A percentile compares a stretch with the other conserved stretches of the same genome.
Evolutionary conservation across 2,888 invertebrate species (phyloP).

Genomic region (Cyclophora albipunctata): DNA sequence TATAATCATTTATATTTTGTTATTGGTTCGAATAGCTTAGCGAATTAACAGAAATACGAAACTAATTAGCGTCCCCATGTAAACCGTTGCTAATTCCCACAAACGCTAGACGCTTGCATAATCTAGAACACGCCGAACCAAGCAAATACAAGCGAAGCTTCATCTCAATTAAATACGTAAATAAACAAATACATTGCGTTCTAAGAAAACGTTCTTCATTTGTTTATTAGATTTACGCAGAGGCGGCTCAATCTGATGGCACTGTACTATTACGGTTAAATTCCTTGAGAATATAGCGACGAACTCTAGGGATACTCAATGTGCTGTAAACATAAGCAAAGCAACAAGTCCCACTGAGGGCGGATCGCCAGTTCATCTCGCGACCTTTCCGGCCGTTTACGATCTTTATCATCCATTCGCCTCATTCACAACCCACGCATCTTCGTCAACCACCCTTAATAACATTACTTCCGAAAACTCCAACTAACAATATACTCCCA

Average conservation of each 20-base stretch:
- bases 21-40: too few relatives aligned
- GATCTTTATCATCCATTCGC: slow-evolving; percentile 35
- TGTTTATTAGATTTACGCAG: slow-evolving; percentile 21
- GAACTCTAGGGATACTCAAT: slow-evolving; percentile 16
- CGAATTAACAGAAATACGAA: too few relatives aligned
- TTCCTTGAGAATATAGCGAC: slow-evolving; percentile 28
- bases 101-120: slow-evolving; percentile 3
- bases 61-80: too few relatives aligned
- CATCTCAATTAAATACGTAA: slow-evolving; percentile 13
- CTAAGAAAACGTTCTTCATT: slow-evolving; percentile 16
- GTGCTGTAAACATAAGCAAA: slow-evolving; percentile 42
- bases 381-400: slow-evolving; percentile 45
- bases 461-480: slow-evolving; percentile 13
- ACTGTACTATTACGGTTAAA: slow-evolving; percentile 24
- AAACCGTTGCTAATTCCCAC: too few relatives aligned
- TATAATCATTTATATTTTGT: too few relatives aligned
- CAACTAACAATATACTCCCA: too few relatives aligned
- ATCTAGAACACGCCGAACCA: slow-evolving; percentile 6
- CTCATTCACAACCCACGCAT: slow-evolving; percentile 24
- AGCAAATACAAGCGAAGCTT: slow-evolving; percentile 9
- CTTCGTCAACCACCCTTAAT: slow-evolving; percentile 22
- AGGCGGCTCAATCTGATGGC: slow-evolving; percentile 26
- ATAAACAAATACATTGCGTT: slow-evolving; percentile 14
- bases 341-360: slow-evolving; percentile 58
- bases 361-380: slow-evolving; percentile 24